Evolutionary conservation across 2,113 vertebrate genomes (phyloP), one percentile per base, ranked within the genome.

Genomic region (Potamarius usumacintae): DNA sequence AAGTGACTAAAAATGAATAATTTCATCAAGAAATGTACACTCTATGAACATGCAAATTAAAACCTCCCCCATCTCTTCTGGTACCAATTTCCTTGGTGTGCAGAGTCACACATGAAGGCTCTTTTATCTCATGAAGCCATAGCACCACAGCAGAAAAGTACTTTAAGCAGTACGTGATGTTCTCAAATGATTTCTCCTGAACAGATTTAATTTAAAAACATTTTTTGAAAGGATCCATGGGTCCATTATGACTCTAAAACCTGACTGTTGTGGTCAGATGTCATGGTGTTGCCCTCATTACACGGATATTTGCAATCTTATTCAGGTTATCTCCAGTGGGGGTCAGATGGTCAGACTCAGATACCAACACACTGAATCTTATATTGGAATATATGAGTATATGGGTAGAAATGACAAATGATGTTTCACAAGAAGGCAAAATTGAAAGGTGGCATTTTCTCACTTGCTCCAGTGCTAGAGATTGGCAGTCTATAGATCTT

Each of bases 251-350:
- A 7, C 9, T n/a, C 82, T 86, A 69, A 77, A 85, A 42, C 20
- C 34, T 84, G 18, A 30, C 82, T 81, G 85, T 27, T 85, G 58
- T 63, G 53, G 20, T 82, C 88, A 79, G 80, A 89, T 90, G 89
- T 90, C 86, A 88, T 83, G 85, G 90, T 86, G 91, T 92, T 92
- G 89, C 86, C 74, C 89, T 92, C 86, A 7, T 11, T 48, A 81
- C 57, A 20, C 50, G 0, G 34, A 82, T 52, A 88, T 63, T 91
- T 85, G 86, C 55, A 82, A 84, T 90, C 81, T 79, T 84, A 58
- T 85, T 81, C 63, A 79, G 86, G 84, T 81, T 34, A 6, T 18
- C 63, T 86, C 87, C 17, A 22, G 67, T 34, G 55, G 42, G 77
- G 81, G 78, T 87, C 89, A 89, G 83, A 88, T 7, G 91, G 88